A percentile compares a stretch with the other conserved stretches of the same genome.
These are phyloP conservation scores for Charina bottae DNA, from an alignment of 2,113 vertebrate species.

Conservation along the genomic window DNA sequence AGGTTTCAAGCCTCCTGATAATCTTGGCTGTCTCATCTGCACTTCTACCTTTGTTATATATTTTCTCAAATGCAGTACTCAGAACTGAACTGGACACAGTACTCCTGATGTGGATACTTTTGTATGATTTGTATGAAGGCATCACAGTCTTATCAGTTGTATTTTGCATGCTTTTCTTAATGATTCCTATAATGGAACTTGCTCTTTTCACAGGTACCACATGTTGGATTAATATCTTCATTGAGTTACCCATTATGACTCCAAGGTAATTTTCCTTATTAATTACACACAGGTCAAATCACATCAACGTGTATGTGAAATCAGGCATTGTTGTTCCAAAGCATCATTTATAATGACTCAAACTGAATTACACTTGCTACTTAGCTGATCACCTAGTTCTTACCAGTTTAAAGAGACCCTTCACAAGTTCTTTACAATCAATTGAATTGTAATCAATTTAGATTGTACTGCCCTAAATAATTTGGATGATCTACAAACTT, in stretches of 20 bases:
- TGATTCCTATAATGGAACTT: not conserved
- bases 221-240: not conserved
- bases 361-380: not conserved
- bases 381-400: too few relatives aligned
- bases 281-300: not conserved
- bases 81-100: not conserved
- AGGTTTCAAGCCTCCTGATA: not conserved
- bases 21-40: not conserved
- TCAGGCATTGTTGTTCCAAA: not conserved
- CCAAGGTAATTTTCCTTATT: not conserved
- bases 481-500: not conserved
- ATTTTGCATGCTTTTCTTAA: not conserved
- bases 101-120: not conserved
- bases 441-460: not conserved
- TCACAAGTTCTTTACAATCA: not conserved
- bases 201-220: not conserved
- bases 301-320: not conserved
- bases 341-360: not conserved
- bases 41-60: not conserved
- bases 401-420: too few relatives aligned
- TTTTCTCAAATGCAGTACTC: not conserved
- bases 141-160: not conserved
- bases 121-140: not conserved
- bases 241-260: not conserved
- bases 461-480: not conserved